A percentile compares a stretch with the other conserved stretches of the same genome.
phyloP scores from a whole-genome alignment of 2,797 vertebrate species.

The Carcharodon carcharias region DNA sequence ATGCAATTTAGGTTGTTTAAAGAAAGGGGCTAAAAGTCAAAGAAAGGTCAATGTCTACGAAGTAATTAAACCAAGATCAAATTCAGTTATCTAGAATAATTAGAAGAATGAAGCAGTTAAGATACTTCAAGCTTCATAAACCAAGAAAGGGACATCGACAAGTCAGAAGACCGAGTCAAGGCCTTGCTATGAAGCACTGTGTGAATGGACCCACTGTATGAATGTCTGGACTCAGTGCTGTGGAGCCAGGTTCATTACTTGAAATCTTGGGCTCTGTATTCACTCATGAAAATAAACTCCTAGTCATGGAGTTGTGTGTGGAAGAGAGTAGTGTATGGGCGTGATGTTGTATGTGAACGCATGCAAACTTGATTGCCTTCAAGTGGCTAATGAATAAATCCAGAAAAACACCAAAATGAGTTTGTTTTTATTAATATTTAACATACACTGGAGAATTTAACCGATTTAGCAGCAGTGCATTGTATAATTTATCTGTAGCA shows the following conservation, averaged over 20 bases:
- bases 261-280: slow-evolving; percentile 61
- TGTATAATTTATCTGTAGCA: slow-evolving; percentile 58
- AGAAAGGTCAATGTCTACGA: slow-evolving; percentile 74
- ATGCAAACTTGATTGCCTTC: slow-evolving; percentile 80
- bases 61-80: slow-evolving; percentile 59
- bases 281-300: slow-evolving; percentile 65
- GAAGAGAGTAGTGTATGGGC: slow-evolving; percentile 68
- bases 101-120: slow-evolving; percentile 69
- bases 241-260: slow-evolving; percentile 79
- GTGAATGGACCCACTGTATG: slow-evolving; percentile 87
- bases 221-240: slow-evolving; percentile 81
- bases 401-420: slow-evolving; percentile 69
- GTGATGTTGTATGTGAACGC: slow-evolving; percentile 84
- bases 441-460: slow-evolving; percentile 89
- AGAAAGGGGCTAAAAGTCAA: slow-evolving; percentile 81
- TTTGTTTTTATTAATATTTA: slow-evolving; percentile 68
- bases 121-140: slow-evolving; percentile 79
- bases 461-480: slow-evolving; percentile 74
- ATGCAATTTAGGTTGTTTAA: slow-evolving; percentile 88
- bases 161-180: slow-evolving; percentile 63
- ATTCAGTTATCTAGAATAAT: slow-evolving; percentile 64
- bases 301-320: slow-evolving; percentile 71
- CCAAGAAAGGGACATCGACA: slow-evolving; percentile 60
- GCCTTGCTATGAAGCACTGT: slow-evolving; percentile 83
- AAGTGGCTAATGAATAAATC: slow-evolving; percentile 72